Evolutionary conservation across 2,797 vertebrate species (phyloP).

Genomic region (Heliangelus exortis): DNA sequence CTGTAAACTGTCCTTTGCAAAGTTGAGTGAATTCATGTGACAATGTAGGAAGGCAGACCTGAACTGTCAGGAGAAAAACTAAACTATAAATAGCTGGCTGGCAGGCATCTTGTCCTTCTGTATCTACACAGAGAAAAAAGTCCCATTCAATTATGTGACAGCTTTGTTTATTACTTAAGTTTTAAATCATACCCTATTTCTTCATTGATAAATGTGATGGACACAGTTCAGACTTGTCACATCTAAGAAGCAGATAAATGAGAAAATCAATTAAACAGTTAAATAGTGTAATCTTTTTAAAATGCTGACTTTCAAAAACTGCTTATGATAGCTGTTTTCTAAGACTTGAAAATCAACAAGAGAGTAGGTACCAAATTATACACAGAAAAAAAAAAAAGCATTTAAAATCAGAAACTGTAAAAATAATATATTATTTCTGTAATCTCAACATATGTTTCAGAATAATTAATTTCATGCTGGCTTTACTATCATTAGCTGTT

Average conservation of each 20-base stretch:
- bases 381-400: background rate
- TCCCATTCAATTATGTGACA: background rate
- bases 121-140: background rate
- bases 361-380: background rate
- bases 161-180: background rate
- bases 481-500: constrained; percentile 60
- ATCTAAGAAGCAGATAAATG: background rate
- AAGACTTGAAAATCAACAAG: background rate
- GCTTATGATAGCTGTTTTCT: background rate
- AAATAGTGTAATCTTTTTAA: background rate
- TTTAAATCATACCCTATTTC: background rate
- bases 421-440: background rate
- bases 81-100: background rate
- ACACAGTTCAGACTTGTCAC: background rate
- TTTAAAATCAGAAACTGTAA: background rate
- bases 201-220: background rate
- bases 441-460: constrained; percentile 31
- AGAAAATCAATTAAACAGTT: background rate
- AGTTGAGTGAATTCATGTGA: background rate
- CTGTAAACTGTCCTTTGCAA: background rate
- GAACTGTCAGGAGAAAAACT: background rate
- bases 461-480: constrained; percentile 38
- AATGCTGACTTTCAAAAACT: background rate
- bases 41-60: background rate
- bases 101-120: background rate